These are phyloP conservation scores for Spisula solida DNA, from an alignment of 2,888 invertebrate species.

Conservation along the genomic window DNA sequence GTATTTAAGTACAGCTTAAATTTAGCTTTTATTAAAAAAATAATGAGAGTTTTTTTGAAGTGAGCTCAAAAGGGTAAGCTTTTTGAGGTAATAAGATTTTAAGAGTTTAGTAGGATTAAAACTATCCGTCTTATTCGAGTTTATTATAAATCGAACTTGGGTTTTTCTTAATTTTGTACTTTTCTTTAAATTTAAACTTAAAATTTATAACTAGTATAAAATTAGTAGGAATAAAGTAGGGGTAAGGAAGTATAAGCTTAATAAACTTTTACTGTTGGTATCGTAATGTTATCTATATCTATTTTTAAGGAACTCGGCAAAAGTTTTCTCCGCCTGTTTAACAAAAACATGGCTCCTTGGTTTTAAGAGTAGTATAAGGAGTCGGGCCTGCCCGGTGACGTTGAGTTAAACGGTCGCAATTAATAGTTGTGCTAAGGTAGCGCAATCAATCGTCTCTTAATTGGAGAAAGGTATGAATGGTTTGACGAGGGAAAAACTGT, in stretches of 20 bases:
- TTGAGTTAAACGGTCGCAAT: conserved; percentile 80
- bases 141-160: neutral
- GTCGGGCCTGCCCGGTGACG: conserved; percentile 82
- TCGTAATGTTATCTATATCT: neutral
- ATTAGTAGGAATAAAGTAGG: conserved; percentile 33
- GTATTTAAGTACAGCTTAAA: conserved; percentile 42
- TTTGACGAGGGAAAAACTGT: conserved; percentile 56
- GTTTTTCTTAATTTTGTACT: neutral
- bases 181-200: neutral
- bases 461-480: conserved; percentile 61
- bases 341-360: conserved; percentile 82
- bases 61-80: conserved; percentile 35
- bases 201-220: conserved; percentile 40
- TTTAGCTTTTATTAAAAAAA: neutral
- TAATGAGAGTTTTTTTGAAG: neutral
- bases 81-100: neutral
- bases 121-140: conserved; percentile 18
- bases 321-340: conserved; percentile 81
- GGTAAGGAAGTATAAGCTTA: neutral
- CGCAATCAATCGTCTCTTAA: conserved; percentile 61
- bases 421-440: conserved; percentile 88
- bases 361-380: conserved; percentile 57
- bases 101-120: conserved; percentile 16
- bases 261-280: neutral
- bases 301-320: conserved; percentile 82